Evolutionary conservation across 2,888 invertebrate species (phyloP).

Genomic region (Deilephila elpenor): DNA sequence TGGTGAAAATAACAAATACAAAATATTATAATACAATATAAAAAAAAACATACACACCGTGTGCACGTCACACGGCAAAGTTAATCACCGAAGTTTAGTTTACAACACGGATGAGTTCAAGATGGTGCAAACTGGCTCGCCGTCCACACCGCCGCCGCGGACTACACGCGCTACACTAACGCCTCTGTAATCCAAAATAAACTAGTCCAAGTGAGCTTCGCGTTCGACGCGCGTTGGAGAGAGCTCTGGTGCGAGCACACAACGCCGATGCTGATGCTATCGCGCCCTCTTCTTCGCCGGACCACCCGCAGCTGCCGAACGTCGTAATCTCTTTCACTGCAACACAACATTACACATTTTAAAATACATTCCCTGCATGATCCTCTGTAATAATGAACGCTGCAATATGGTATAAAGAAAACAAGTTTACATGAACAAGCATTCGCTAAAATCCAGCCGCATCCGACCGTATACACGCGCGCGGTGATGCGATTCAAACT

Average conservation of each 20-base stretch:
- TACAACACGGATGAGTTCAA: constrained; percentile 9
- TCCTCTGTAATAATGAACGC: no score
- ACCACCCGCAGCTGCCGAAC: constrained; percentile 73
- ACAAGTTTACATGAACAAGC: not conserved
- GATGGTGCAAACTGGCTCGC: constrained; percentile 14
- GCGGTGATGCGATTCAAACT: no score
- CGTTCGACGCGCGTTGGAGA: constrained; percentile 43
- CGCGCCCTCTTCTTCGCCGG: constrained; percentile 74
- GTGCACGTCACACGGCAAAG: constrained; percentile 50
- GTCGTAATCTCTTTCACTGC: constrained; percentile 79
- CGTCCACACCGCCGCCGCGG: not conserved
- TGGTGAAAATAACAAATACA: constrained; percentile 30
- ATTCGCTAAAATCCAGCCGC: no score
- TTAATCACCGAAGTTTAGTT: constrained; percentile 51
- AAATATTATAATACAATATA: constrained; percentile 54
- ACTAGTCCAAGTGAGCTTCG: constrained; percentile 32
- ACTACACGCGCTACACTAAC: constrained; percentile 34
- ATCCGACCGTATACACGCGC: no score
- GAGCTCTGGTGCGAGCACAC: constrained; percentile 34
- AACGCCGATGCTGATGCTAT: constrained; percentile 56
- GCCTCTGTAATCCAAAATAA: constrained; percentile 57
- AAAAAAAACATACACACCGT: constrained; percentile 45
- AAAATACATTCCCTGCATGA: not conserved
- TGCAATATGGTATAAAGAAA: no score
- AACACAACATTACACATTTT: constrained; percentile 37